Evolutionary conservation across 1,140 invertebrate genomes (phyloP).

Genomic region (Saxidomus purpurata): DNA sequence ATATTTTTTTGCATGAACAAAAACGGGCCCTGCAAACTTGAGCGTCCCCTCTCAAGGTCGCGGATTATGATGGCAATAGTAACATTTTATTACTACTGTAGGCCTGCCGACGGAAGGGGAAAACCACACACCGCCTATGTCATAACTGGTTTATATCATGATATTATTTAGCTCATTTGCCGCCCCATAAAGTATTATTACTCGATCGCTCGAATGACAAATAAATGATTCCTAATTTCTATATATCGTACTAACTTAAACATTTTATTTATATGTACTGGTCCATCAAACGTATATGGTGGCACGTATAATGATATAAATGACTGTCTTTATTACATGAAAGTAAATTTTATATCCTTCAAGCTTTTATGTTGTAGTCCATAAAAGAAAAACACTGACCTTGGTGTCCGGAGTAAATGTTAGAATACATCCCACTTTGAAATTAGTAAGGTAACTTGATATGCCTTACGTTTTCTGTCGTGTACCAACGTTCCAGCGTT

Average conservation of each 20-base stretch:
- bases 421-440: too few species aligned
- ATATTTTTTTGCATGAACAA: too few species aligned
- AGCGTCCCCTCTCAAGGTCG: too few species aligned
- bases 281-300: neutral
- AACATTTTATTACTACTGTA: too few species aligned
- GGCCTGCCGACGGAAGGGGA: too few species aligned
- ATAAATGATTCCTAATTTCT: neutral
- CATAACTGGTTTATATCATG: neutral
- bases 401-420: too few species aligned
- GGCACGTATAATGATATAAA: neutral
- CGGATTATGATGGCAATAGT: too few species aligned
- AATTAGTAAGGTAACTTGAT: too few species aligned
- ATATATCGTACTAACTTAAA: neutral
- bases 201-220: neutral
- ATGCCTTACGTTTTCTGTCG: too few species aligned
- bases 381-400: too few species aligned
- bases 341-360: neutral
- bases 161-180: constrained; percentile 2
- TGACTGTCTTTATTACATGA: neutral
- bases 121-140: neutral
- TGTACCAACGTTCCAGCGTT: too few species aligned
- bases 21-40: too few species aligned
- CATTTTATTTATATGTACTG: constrained; percentile 22
- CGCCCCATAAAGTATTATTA: neutral
- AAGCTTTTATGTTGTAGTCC: neutral